phyloP scores from a whole-genome alignment of 2,797 vertebrate genomes.

The Pseudochaenichthys georgianus region DNA sequence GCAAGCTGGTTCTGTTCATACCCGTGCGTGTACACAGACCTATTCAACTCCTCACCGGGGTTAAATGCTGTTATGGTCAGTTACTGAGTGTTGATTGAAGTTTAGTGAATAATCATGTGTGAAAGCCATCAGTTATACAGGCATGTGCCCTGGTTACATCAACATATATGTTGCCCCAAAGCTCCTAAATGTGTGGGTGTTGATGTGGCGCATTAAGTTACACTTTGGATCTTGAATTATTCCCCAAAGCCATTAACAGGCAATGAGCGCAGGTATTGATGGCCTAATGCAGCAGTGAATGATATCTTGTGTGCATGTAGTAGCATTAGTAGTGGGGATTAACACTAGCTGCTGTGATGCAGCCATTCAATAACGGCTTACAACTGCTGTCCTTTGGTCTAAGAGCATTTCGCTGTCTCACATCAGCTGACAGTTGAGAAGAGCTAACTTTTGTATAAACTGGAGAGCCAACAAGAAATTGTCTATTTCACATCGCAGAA shows the following conservation, averaged over 20 bases:
- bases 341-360: slow-evolving; percentile 29
- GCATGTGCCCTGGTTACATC: neutral
- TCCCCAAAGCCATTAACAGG: slow-evolving; percentile 30
- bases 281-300: slow-evolving; percentile 50
- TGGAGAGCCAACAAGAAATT: neutral
- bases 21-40: neutral
- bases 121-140: neutral
- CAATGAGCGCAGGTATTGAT: slow-evolving; percentile 57
- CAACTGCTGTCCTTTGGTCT: slow-evolving; percentile 41
- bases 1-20: neutral
- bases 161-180: neutral
- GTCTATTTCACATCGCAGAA: neutral
- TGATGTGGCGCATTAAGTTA: slow-evolving; percentile 34
- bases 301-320: slow-evolving; percentile 59
- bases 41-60: neutral
- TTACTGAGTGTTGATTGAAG: neutral
- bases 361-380: slow-evolving; percentile 44
- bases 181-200: neutral
- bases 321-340: slow-evolving; percentile 66
- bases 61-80: neutral
- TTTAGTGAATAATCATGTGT: slow-evolving; percentile 1
- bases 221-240: slow-evolving; percentile 57
- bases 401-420: slow-evolving; percentile 8
- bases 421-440: slow-evolving; percentile 26
- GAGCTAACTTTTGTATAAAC: neutral